These are phyloP conservation scores for Dolichallabes microphthalmus DNA, from an alignment of 2,113 vertebrate genomes.

Conservation along the genomic window DNA sequence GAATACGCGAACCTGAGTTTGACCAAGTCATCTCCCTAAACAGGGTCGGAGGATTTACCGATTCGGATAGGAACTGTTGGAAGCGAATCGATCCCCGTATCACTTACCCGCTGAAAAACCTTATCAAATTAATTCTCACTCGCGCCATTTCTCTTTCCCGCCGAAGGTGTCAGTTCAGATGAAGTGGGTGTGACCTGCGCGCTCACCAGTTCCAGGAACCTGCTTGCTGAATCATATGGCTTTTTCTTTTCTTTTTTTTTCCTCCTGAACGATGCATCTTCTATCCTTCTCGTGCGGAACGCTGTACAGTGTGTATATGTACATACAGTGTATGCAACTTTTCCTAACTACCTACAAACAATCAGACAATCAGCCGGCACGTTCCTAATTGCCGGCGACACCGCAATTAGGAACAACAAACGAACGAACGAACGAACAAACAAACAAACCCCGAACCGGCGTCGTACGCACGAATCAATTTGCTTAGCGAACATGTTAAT, in stretches of 20 bases:
- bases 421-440: background rate
- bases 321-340: background rate
- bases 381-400: slow-evolving; percentile 11
- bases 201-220: background rate
- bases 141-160: slow-evolving; percentile 5
- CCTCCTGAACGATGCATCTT: background rate
- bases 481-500: background rate
- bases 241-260: background rate
- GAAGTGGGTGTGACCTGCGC: background rate
- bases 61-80: background rate
- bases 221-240: background rate
- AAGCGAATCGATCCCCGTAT: background rate
- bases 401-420: slow-evolving; percentile 33
- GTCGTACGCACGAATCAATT: background rate
- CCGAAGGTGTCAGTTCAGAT: slow-evolving; percentile 5
- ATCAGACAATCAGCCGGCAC: background rate
- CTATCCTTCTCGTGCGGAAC: too few relatives aligned
- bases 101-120: background rate
- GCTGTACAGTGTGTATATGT: too few relatives aligned
- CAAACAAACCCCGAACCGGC: background rate
- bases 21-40: background rate
- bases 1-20: background rate
- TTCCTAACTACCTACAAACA: background rate
- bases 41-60: background rate
- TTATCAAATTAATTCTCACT: slow-evolving; percentile 23